These are phyloP conservation scores for Mormyrus hasselquistii DNA, from an alignment of 2,797 vertebrate genomes.

Conservation along the genomic window DNA sequence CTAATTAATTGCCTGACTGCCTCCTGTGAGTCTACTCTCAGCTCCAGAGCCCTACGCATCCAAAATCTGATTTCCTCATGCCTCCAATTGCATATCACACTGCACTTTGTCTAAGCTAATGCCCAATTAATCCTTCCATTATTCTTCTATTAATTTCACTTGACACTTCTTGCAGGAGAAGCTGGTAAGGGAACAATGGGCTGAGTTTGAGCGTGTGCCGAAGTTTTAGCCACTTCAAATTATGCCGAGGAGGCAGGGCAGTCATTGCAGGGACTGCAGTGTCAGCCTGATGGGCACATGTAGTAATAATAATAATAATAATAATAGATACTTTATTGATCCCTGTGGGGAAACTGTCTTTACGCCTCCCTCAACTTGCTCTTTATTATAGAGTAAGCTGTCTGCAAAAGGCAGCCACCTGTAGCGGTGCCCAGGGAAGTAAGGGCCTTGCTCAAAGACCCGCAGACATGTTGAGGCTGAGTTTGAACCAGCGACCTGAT, in stretches of 20 bases:
- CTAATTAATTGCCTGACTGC: slow-evolving; percentile 36
- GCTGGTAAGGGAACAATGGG: slow-evolving; percentile 9
- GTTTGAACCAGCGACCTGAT: no score
- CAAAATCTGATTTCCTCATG: neutral
- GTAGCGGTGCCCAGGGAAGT: no score
- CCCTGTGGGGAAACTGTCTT: no score
- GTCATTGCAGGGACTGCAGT: neutral
- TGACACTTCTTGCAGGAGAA: slow-evolving; percentile 23
- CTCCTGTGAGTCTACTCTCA: slow-evolving; percentile 19
- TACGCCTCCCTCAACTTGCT: no score
- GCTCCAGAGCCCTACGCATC: neutral
- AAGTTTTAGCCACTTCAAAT: neutral
- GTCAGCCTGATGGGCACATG: neutral
- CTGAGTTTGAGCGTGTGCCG: neutral
- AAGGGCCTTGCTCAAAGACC: no score
- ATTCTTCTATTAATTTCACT: slow-evolving; percentile 32
- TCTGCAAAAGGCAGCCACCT: no score
- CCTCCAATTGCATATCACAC: slow-evolving; percentile 6
- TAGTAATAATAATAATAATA: no score
- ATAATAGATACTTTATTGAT: no score
- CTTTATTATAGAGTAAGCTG: no score
- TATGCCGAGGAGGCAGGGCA: neutral
- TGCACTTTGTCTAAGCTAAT: slow-evolving; percentile 15
- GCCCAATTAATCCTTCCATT: slow-evolving; percentile 35
- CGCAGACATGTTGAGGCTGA: no score